phyloP scores from a whole-genome alignment of 1,140 invertebrate genomes.

The Sitobion miscanthi region DNA sequence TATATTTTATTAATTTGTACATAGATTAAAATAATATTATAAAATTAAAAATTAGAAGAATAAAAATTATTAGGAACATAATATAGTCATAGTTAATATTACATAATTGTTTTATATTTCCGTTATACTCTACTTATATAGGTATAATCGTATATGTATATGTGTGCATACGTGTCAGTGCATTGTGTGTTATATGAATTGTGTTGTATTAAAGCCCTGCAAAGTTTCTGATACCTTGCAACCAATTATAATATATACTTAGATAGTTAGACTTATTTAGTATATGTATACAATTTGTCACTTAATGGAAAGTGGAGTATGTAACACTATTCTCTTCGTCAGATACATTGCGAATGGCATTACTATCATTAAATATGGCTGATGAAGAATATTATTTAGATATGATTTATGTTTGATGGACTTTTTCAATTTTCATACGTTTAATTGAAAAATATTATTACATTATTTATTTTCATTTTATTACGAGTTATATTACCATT shows the following conservation, averaged over 20 bases:
- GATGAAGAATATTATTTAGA: background rate
- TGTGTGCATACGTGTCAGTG: no score
- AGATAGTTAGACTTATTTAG: background rate
- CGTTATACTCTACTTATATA: no score
- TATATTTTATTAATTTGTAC: background rate
- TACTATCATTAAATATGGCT: background rate
- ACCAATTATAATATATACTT: background rate
- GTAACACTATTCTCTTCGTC: background rate
- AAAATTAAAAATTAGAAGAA: background rate
- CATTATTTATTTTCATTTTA: no score
- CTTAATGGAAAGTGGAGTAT: background rate
- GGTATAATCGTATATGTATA: no score
- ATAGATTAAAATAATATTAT: background rate
- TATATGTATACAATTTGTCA: background rate
- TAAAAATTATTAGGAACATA: background rate
- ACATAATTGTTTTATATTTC: no score
- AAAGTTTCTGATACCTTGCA: background rate
- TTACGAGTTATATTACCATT: no score
- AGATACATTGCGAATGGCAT: background rate
- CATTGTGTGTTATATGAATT: background rate
- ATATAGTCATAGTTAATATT: background rate
- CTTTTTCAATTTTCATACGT: background rate
- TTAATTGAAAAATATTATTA: no score
- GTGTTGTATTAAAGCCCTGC: background rate
- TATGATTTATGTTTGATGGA: no score